Conservation (phyloP, 35 echinoderm and acorn worm genomes). For the Acanthaster planci region DNA sequence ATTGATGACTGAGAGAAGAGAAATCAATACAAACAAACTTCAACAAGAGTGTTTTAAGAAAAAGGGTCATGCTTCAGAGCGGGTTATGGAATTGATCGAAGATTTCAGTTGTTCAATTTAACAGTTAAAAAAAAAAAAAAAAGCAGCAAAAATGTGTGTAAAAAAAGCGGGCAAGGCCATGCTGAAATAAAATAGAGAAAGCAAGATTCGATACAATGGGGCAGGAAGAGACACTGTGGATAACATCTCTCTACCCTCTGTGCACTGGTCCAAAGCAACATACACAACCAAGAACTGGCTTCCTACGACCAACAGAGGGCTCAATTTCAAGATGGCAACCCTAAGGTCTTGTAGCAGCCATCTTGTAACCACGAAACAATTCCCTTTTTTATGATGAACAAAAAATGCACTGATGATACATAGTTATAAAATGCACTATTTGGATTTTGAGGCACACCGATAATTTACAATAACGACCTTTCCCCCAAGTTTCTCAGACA, state of each 20-base stretch:
- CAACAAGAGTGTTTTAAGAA: conserved; percentile 25
- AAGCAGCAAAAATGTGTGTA: conserved; percentile 8
- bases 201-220: conserved; percentile 10
- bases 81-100: conserved; percentile 16
- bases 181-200: conserved; percentile 7
- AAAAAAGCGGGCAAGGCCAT: conserved; percentile 30
- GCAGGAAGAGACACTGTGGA: neutral
- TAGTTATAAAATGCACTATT: too few relatives aligned
- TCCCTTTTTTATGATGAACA: too few relatives aligned
- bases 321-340: too few relatives aligned
- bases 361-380: too few relatives aligned
- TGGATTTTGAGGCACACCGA: too few relatives aligned
- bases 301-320: too few relatives aligned
- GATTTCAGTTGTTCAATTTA: neutral
- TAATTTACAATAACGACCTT: too few relatives aligned
- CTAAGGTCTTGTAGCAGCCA: too few relatives aligned
- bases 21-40: conserved; percentile 29
- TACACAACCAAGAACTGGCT: conserved; percentile 15
- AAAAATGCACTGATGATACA: too few relatives aligned
- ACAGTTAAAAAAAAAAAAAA: neutral
- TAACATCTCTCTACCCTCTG: neutral
- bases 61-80: conserved; percentile 12
- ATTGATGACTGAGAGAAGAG: conserved; percentile 23
- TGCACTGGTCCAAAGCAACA: conserved; percentile 18
- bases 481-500: too few relatives aligned